phyloP scores from a whole-genome alignment of 2,888 invertebrate genomes.

The Pristionchus arcanus region DNA sequence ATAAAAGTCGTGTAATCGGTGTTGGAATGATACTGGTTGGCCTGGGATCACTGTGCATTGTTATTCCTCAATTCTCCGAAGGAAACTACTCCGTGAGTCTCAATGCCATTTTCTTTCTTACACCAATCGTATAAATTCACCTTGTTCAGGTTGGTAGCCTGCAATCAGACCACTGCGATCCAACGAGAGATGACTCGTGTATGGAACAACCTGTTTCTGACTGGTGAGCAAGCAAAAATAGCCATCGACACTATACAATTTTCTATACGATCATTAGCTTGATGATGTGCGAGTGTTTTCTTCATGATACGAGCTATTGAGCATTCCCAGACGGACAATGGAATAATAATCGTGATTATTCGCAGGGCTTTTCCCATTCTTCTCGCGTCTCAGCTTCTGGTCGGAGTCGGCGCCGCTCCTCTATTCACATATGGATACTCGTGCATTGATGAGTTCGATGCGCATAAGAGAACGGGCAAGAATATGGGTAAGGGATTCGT shows the following conservation, averaged over 20 bases:
- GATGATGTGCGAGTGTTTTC: not conserved
- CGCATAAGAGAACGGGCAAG: conserved; percentile 65
- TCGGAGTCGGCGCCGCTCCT: conserved; percentile 68
- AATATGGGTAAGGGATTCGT: conserved; percentile 62
- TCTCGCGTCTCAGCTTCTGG: conserved; percentile 65
- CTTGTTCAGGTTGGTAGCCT: conserved; percentile 56
- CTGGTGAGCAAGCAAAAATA: conserved; percentile 18
- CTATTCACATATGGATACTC: conserved; percentile 70
- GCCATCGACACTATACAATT: not conserved
- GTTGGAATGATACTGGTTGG: conserved; percentile 68
- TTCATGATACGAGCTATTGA: not conserved
- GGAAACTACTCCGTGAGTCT: conserved; percentile 62
- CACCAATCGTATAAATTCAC: not conserved
- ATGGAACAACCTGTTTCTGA: conserved; percentile 45
- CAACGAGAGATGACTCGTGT: conserved; percentile 24
- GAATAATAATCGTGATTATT: not conserved
- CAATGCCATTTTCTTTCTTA: not conserved
- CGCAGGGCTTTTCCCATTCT: conserved; percentile 62
- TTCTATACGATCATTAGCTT: not conserved
- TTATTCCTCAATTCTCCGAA: conserved; percentile 66
- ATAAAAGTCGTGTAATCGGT: conserved; percentile 66
- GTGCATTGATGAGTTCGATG: conserved; percentile 69
- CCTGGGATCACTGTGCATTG: conserved; percentile 63
- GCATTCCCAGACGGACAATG: not conserved
- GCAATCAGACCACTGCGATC: conserved; percentile 57